Conservation (phyloP, 1,140 invertebrate species). For the Harpegnathos saltator region DNA sequence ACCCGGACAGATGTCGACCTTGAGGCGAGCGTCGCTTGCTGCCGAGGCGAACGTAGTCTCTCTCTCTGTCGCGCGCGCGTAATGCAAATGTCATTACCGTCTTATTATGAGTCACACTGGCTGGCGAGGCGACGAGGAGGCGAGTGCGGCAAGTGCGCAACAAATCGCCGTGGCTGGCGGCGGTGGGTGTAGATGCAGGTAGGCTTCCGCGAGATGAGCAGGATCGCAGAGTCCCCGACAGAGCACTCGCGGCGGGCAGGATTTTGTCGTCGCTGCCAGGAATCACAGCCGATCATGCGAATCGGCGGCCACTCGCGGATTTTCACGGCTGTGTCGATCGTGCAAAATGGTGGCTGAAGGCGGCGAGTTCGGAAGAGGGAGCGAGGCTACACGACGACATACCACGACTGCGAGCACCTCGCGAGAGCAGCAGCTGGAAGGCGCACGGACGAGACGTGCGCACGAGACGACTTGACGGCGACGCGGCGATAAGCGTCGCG, state of each 20-base stretch:
- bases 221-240: too few relatives aligned
- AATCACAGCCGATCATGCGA: slow-evolving; percentile 13
- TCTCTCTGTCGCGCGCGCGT: too few relatives aligned
- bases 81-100: slow-evolving; percentile 78
- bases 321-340: background rate
- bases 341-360: background rate
- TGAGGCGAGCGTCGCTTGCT: slow-evolving; percentile 57
- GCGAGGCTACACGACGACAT: too few relatives aligned
- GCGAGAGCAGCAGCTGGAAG: too few relatives aligned
- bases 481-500: too few relatives aligned
- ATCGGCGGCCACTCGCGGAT: background rate
- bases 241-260: too few relatives aligned
- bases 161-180: slow-evolving; percentile 21
- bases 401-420: too few relatives aligned
- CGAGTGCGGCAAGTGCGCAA: background rate
- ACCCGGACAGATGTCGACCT: slow-evolving; percentile 19
- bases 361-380: background rate
- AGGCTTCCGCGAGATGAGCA: too few relatives aligned
- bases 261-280: background rate
- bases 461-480: too few relatives aligned
- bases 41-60: slow-evolving; percentile 65
- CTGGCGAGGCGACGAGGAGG: slow-evolving; percentile 4
- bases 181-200: too few relatives aligned
- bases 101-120: slow-evolving; percentile 70
- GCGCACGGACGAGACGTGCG: too few relatives aligned